Evolutionary conservation across 2,113 vertebrate species (phyloP), one percentile per base, ranked within the genome.

Genomic region (Cyprinodon variegatus): DNA sequence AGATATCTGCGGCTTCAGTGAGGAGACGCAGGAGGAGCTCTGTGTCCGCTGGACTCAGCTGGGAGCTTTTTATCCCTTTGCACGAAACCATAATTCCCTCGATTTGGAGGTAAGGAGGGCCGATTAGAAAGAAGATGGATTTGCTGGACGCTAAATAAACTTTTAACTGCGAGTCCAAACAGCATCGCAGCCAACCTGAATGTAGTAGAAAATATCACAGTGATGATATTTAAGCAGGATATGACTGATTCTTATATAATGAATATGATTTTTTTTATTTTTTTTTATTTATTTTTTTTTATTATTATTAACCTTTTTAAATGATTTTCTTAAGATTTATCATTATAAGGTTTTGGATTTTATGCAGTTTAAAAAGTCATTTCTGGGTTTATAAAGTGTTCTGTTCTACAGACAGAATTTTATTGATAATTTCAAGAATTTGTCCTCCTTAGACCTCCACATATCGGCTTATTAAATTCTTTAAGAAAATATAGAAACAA

Each of bases 21-120:
- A 94, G 75, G 90, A 95, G 74, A 86, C 95, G 3, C 89, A 94
- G 0, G 96, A 96, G 84, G 96, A 97, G 67, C 91, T 98, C 45
- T 97, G 96, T 76, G 78, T 95, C 38, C 95, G 95, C 57, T 97
- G 96, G 96, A 97, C 93, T 7, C 96, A 98, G 87, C 93, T 97
- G 0, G 96, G 96, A 0, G 95, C 95, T 14, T 97, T 97, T 86
- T 97, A 97, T 73, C 96, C 96, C 4, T 96, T 97, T n/a, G 81
- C 94, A 3, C 95, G 96, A 70, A 98, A 97, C 88, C 96, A 97
- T 93, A 97, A 97, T 60, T 62, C 86, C 60, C 88, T 93, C 40
- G 82, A 90, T 0, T 90, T 93, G 75, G 78, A 94, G 93, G 95
- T 95, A 0, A 13, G 1, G 4, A 12, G 41, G 17, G 15, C 14